A percentile compares a stretch with the other conserved stretches of the same genome.
phyloP scores from a whole-genome alignment of 1,140 invertebrate species.

The Drosophila pallidifrons region DNA sequence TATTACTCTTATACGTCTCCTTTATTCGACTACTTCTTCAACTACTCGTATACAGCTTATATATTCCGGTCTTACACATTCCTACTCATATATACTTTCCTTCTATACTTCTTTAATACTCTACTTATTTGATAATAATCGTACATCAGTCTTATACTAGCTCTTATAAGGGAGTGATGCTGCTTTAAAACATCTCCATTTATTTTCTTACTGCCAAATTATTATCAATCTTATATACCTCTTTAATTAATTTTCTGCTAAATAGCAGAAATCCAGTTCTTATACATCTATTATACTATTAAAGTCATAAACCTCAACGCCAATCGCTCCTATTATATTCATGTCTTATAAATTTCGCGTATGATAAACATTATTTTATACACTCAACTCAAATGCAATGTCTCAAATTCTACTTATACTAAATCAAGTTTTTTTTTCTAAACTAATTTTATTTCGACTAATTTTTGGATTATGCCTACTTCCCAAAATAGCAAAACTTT shows the following conservation, averaged over 20 bases:
- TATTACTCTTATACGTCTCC: neutral
- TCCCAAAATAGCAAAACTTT: slow-evolving; percentile 66
- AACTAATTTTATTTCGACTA: slow-evolving; percentile 42
- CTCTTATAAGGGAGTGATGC: neutral
- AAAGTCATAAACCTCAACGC: slow-evolving; percentile 4
- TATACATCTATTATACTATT: neutral
- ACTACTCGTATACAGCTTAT: slow-evolving; percentile 8
- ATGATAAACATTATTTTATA: slow-evolving; percentile 37
- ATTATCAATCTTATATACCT: neutral
- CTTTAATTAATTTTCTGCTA: neutral
- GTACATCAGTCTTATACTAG: neutral
- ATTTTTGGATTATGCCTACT: slow-evolving; percentile 63
- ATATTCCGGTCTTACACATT: neutral
- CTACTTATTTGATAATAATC: neutral
- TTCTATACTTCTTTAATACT: slow-evolving; percentile 12
- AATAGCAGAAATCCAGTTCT: neutral
- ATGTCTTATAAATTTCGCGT: slow-evolving; percentile 48
- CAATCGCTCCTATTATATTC: slow-evolving; percentile 4
- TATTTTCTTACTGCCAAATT: neutral
- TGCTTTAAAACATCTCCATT: slow-evolving; percentile 5
- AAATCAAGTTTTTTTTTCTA: slow-evolving; percentile 49
- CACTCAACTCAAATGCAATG: slow-evolving; percentile 30
- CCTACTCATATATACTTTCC: neutral
- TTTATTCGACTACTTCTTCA: neutral
- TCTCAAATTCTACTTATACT: slow-evolving; percentile 44